Evolutionary conservation across 37 sponge, comb jelly and placozoan genomes (phyloP), one percentile per base, ranked within the genome.

Genomic region (Bolinopsis microptera): DNA sequence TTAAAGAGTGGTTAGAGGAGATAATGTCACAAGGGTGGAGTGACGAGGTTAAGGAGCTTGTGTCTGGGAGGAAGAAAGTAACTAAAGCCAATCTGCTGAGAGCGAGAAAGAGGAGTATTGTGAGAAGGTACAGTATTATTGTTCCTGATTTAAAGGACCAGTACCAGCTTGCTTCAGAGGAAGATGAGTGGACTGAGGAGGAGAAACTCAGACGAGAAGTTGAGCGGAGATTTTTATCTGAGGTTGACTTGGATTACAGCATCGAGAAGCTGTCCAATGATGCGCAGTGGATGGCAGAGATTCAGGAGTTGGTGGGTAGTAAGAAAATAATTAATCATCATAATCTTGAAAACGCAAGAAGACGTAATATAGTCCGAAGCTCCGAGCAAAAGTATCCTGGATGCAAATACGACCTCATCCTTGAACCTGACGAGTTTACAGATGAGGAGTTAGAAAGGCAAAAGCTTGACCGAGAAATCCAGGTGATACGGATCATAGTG

Each of bases 91-190:
- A 86, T 27, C 61, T 86, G 25, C 24, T 86, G 23, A 86, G 90
- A 86, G 90, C 90, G 21, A 86, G 90, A 86, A 86, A 86, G 35
- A 28, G 90, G 61, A 86, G 90, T 40, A 86, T 86, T 86, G 90
- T 86, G n/a, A 86, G 35, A 40, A 13, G 90, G 5, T 86, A 86
- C 61, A 86, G 90, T 30, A 40, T 86, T 2, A 86, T 86, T 39
- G 90, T 86, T 0, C 90, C 90, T 3, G 90, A 40, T 5, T 13
- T 86, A 25, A 33, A 8, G 27, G 90, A 86, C 24, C 48, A 86
- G 61, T 86, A 41, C 48, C 35, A 28, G 25, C 9, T 86, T 5
- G 8, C 90, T 25, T 24, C 35, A 13, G 90, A 86, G 26, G 90
- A 86, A 40, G 90, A 86, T 40, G 90, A 86, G 27, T 41, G n/a